Conservation (phyloP, 2,113 vertebrate genomes). For the Cololabis saira region DNA sequence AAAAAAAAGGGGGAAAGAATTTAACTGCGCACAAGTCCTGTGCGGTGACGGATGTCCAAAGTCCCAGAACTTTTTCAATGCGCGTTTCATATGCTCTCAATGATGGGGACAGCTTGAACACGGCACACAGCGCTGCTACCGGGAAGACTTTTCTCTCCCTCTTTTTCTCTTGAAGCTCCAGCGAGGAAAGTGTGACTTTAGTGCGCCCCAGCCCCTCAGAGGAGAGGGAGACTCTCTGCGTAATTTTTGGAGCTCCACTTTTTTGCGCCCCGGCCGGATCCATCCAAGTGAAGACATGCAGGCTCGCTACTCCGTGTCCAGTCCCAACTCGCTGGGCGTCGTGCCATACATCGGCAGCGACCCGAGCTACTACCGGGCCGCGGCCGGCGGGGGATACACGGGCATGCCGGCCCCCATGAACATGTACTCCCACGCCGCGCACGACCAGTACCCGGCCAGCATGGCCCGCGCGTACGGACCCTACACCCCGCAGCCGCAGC, state of each 20-base stretch:
- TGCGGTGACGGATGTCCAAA: conserved; percentile 94
- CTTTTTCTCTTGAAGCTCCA: conserved; percentile 1
- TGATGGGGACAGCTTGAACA: conserved; percentile 79
- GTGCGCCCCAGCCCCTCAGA: conserved; percentile 28
- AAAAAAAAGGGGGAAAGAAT: conserved; percentile 84
- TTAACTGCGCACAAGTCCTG: conserved; percentile 95
- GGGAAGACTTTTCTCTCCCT: conserved; percentile 22
- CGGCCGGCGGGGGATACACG: conserved; percentile 91
- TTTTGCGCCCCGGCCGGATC: too few relatives aligned
- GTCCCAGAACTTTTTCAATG: conserved; percentile 91
- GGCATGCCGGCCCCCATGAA: conserved; percentile 97
- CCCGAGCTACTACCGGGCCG: conserved; percentile 93
- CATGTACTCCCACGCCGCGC: conserved; percentile 95
- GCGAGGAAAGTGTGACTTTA: conserved; percentile 53
- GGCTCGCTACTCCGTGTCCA: conserved; percentile 97
- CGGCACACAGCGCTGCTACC: conserved; percentile 34
- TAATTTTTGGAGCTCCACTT: conserved; percentile 59
- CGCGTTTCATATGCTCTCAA: conserved; percentile 80
- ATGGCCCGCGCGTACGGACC: conserved; percentile 95
- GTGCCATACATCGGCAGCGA: conserved; percentile 96
- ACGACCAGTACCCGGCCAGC: conserved; percentile 93
- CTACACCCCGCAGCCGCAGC: conserved; percentile 94
- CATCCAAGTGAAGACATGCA: conserved; percentile 87
- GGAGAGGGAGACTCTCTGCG: conserved; percentile 50
- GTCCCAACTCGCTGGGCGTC: conserved; percentile 96